Percentiles rank a stretch among this genome's conserved stretches.
Conservation (phyloP, 1,140 invertebrate genomes). For the Musca domestica region DNA sequence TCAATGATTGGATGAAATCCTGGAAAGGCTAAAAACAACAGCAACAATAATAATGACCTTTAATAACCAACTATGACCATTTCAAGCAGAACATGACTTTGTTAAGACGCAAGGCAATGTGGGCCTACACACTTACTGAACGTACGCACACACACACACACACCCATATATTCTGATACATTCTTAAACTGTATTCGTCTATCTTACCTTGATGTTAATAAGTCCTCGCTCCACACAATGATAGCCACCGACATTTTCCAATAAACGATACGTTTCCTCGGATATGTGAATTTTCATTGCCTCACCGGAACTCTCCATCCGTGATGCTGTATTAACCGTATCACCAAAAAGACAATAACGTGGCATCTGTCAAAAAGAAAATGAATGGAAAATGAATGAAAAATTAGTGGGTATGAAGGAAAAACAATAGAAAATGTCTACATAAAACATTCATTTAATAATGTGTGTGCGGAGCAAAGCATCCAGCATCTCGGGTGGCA, state of each 20-base stretch:
- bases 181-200: too few relatives aligned
- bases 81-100: constrained; percentile 10
- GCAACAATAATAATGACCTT: too few relatives aligned
- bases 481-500: not conserved
- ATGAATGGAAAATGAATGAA: not conserved
- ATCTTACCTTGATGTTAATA: constrained; percentile 70
- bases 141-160: too few relatives aligned
- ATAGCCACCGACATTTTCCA: constrained; percentile 60
- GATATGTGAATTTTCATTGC: constrained; percentile 94
- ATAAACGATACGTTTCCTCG: constrained; percentile 74
- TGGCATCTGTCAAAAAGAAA: constrained; percentile 71
- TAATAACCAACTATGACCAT: not conserved
- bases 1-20: too few relatives aligned
- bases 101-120: too few relatives aligned
- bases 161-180: too few relatives aligned
- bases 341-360: constrained; percentile 90
- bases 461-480: not conserved
- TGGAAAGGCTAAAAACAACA: too few relatives aligned
- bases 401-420: not conserved
- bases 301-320: constrained; percentile 82
- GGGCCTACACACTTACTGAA: too few relatives aligned
- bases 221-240: constrained; percentile 64
- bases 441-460: not conserved
- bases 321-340: constrained; percentile 84
- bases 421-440: not conserved